phyloP scores from a whole-genome alignment of 2,888 invertebrate species.

The Drosophila niveifrons region DNA sequence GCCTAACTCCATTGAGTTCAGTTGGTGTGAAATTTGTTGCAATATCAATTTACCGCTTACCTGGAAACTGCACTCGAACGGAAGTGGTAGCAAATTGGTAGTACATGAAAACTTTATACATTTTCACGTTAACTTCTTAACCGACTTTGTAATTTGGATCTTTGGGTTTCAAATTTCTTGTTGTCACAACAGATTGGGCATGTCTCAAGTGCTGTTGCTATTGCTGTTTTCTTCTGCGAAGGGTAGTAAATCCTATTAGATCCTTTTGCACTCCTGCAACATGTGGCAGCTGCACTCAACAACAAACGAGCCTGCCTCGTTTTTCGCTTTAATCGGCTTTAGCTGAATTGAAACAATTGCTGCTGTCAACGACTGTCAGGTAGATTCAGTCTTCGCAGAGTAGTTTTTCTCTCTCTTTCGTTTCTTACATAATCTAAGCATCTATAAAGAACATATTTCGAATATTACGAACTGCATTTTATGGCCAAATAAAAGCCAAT shows the following conservation, averaged over 20 bases:
- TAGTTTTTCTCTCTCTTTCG: background rate
- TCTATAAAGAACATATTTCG: background rate
- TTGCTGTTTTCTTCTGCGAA: conserved; percentile 39
- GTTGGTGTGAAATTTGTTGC: conserved; percentile 10
- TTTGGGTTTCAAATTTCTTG: conserved; percentile 63
- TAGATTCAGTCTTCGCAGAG: conserved; percentile 3
- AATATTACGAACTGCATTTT: background rate
- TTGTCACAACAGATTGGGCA: conserved; percentile 71
- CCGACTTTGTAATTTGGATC: conserved; percentile 44
- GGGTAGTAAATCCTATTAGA: conserved; percentile 75
- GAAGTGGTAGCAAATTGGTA: conserved; percentile 40
- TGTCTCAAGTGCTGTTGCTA: conserved; percentile 37
- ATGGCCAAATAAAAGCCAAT: conserved; percentile 40
- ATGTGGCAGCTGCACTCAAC: conserved; percentile 54
- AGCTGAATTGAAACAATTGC: conserved; percentile 57
- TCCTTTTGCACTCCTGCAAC: conserved; percentile 58
- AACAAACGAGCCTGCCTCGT: conserved; percentile 21
- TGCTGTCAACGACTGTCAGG: conserved; percentile 64
- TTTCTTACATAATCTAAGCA: conserved; percentile 7
- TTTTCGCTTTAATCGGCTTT: conserved; percentile 65
- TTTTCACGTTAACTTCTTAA: conserved; percentile 66
- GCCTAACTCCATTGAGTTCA: background rate
- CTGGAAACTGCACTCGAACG: conserved; percentile 32
- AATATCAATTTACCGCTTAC: conserved; percentile 38
- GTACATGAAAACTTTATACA: conserved; percentile 13